Base-by-base conservation (phyloP, 2,113 vertebrate species). In the Garra rufa region DNA sequence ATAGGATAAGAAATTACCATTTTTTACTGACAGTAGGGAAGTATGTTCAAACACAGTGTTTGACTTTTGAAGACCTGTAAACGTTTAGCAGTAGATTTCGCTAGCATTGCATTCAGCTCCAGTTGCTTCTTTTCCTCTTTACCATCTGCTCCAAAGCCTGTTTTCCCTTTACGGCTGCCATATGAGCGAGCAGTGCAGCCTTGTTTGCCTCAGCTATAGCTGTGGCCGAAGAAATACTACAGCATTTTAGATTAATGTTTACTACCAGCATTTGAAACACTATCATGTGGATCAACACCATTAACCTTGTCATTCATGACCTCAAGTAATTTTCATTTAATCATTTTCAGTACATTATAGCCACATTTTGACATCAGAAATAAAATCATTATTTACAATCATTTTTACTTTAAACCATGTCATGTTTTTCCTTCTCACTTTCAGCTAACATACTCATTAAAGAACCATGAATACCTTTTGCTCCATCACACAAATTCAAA, bases 41-140 rank as follows among this genome's bases (percentile, higher is more conserved):
- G n/a, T n/a, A n/a, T n/a, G n/a, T n/a, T n/a, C n/a, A n/a, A n/a
- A n/a, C n/a, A n/a, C n/a, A n/a, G n/a, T n/a, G n/a, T n/a, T n/a
- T n/a, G n/a, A n/a, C n/a, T n/a, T n/a, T n/a, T n/a, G n/a, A n/a
- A n/a, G n/a, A n/a, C n/a, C n/a, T n/a, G n/a, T n/a, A n/a, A n/a
- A n/a, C n/a, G n/a, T n/a, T n/a, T n/a, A n/a, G 71, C 71, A 46
- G 9, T 48, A 21, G 71, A 75, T 11, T n/a, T 4, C 6, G n/a
- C 43, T 75, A 48, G 21, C 21, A 48, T 48, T 24, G 43, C 5
- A 28, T 75, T 24, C 44, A 50, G 44, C 44, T 75, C 14, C 13
- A 75, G 14, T 50, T 75, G 73, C 73, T 75, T 24, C 24, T 50
- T 75, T 24, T 26, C 73, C n/a, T 46, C 44, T 50, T 75, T 28